Evolutionary conservation across 2,888 invertebrate species (phyloP), one percentile per base, ranked within the genome.

Genomic region (Volucella zonaria): DNA sequence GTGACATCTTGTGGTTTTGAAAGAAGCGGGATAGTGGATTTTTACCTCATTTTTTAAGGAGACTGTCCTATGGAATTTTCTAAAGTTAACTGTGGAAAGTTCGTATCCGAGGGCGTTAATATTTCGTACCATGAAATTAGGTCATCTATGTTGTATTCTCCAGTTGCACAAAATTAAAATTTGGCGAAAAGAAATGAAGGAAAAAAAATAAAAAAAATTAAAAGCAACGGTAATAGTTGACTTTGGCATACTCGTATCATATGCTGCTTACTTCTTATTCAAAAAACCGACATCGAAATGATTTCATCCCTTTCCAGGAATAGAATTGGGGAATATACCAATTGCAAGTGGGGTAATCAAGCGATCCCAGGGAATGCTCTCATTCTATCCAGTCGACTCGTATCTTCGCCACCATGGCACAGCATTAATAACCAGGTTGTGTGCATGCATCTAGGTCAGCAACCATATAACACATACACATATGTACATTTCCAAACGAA

Each of bases 341-440:
- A 14, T 75, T 66, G 75, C 76, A 80, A 83, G 70, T 83, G 80
- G 83, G 80, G 80, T 83, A 83, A 83, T 83, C 83, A 83, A 80
- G 77, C 85, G 85, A 73, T 85, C 73, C 76, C 76, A 85, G 85
- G 81, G 85, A 77, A 85, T 85, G 85, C 76, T 74, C 85, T 81
- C 85, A 81, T 81, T 85, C 67, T 81, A 85, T 85, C 54, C 73
- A 62, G 77, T 85, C 64, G 73, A 31, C 31, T 31, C 31, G 31
- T 31, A 31, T 31, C 81, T 85, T 81, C 64, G 76, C 85, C 73
- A 81, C 76, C 71, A 77, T 58, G 76, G 68, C 76, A 81, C 52
- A 68, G 85, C 81, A 85, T 81, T 85, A 85, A 85, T 81, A 85
- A 77, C 77, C 76, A 77, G 81, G 77, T 68, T 81, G 68, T 31